Conservation (phyloP, 2,797 vertebrate genomes). For the Hirundo rustica region DNA sequence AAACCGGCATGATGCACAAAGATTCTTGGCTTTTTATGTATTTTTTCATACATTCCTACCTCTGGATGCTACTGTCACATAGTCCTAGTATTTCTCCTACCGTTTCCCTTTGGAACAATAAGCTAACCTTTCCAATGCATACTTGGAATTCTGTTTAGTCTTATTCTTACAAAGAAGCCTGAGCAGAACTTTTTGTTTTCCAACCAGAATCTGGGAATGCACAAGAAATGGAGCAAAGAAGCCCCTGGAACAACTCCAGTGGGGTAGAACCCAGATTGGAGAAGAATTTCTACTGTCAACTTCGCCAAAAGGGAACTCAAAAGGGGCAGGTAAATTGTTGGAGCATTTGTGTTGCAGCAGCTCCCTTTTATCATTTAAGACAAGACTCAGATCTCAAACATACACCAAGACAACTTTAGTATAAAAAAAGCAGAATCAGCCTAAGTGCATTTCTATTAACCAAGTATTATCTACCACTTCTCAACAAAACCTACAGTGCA, state of each 20-base stretch:
- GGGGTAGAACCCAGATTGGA: not conserved
- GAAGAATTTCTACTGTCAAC: not conserved
- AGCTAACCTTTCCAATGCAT: too few relatives aligned
- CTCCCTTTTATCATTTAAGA: not conserved
- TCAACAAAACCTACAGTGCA: not conserved
- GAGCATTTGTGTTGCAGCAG: not conserved
- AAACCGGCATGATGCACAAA: not conserved
- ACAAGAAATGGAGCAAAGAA: not conserved
- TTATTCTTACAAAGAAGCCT: not conserved
- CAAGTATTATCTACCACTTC: not conserved
- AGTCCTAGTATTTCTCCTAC: not conserved
- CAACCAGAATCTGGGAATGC: not conserved
- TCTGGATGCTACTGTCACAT: not conserved
- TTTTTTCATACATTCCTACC: not conserved
- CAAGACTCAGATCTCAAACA: not conserved
- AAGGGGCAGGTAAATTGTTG: not conserved
- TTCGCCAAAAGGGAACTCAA: not conserved
- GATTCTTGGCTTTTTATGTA: not conserved
- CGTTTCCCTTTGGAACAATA: not conserved
- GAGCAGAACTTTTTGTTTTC: not conserved
- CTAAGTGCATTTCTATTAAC: not conserved
- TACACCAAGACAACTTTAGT: not conserved
- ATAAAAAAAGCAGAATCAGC: not conserved
- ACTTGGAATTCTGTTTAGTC: not conserved
- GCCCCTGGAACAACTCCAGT: not conserved